Evolutionary conservation across 1,140 invertebrate species (phyloP).

Genomic region (Drosophila punjabiensis): DNA sequence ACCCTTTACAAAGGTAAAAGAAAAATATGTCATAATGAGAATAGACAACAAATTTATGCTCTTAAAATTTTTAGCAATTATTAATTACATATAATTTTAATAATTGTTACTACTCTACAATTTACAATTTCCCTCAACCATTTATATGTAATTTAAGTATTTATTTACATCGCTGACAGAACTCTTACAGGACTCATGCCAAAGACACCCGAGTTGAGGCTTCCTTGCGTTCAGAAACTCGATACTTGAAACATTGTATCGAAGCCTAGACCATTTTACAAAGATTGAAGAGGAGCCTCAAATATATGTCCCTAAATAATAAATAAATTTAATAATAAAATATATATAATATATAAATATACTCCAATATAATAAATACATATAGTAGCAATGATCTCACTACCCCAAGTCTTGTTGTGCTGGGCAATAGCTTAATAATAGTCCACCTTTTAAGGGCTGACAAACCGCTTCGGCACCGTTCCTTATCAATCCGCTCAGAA

Average conservation of each 20-base stretch:
- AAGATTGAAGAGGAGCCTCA: not conserved
- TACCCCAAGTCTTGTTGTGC: not conserved
- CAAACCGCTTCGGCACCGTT: not conserved
- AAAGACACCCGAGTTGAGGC: not conserved
- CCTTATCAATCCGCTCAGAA: constrained; percentile 9
- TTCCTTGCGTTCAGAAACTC: not conserved
- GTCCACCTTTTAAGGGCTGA: constrained; percentile 2
- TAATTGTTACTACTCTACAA: not conserved
- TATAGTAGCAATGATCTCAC: not conserved
- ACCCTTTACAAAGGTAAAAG: not conserved
- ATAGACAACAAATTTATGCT: not conserved
- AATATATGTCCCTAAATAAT: no score
- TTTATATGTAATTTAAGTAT: not conserved
- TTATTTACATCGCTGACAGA: not conserved
- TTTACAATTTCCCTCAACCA: not conserved
- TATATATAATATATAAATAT: not conserved
- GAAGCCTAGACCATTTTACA: not conserved
- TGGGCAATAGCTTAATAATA: not conserved
- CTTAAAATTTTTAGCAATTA: not conserved
- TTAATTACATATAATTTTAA: not conserved
- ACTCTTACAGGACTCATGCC: constrained; percentile 2
- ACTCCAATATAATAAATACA: not conserved
- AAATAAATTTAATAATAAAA: no score
- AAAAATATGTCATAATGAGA: no score
- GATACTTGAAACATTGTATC: not conserved